These are phyloP conservation scores for Heliconius melpomene DNA, from an alignment of 1,140 invertebrate genomes.

Conservation along the genomic window DNA sequence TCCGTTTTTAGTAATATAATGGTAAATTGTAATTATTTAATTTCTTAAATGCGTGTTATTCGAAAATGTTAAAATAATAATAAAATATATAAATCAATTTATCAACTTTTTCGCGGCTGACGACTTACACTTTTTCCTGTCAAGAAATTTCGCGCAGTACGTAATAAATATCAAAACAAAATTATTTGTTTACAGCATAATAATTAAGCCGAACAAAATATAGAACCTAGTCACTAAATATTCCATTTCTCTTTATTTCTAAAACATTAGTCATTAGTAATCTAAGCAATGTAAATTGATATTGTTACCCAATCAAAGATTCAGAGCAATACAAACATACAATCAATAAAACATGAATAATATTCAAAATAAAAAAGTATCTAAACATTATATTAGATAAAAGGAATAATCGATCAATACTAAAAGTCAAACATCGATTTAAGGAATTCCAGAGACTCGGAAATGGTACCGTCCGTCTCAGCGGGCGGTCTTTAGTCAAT, in stretches of 20 bases:
- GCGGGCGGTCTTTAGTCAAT: conserved; percentile 60
- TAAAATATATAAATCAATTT: no score
- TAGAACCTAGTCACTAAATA: not conserved
- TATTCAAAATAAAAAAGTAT: conserved; percentile 1
- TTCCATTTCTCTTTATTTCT: not conserved
- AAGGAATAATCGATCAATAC: conserved; percentile 34
- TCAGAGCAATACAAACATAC: not conserved
- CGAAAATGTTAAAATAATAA: no score
- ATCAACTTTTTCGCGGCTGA: no score
- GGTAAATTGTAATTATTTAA: not conserved
- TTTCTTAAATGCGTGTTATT: no score
- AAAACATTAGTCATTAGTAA: not conserved
- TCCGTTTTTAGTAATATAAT: not conserved
- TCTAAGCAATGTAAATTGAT: not conserved
- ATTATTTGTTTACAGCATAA: no score
- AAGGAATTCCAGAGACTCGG: conserved; percentile 44
- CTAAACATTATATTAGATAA: conserved; percentile 17
- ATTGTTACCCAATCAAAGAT: not conserved
- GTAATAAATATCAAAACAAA: no score
- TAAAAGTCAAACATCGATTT: conserved; percentile 31
- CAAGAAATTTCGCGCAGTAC: no score
- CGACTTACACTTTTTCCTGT: no score
- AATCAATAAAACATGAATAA: not conserved
- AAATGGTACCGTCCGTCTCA: conserved; percentile 44
- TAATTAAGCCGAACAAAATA: no score